Evolutionary conservation across 2,888 invertebrate species (phyloP).

Genomic region (Diarsia brunnea): DNA sequence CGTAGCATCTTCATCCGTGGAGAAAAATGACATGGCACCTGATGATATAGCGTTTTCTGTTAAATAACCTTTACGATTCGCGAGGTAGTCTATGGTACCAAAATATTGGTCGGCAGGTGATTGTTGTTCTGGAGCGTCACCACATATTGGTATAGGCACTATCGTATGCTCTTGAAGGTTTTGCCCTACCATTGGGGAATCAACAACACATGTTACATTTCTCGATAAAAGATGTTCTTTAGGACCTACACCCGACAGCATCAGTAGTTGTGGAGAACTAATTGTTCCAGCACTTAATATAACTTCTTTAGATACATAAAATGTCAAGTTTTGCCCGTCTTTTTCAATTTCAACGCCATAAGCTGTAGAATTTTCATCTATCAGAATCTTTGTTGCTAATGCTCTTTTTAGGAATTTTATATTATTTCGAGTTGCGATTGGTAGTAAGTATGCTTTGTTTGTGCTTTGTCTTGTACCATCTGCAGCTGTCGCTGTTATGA

Average conservation of each 20-base stretch:
- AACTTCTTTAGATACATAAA: constrained; percentile 46
- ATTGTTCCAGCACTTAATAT: constrained; percentile 13
- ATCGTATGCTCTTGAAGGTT: constrained; percentile 82
- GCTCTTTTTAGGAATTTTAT: constrained; percentile 43
- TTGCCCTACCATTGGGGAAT: constrained; percentile 74
- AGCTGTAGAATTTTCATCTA: constrained; percentile 27
- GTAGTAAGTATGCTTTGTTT: constrained; percentile 90
- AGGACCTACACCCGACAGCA: constrained; percentile 73
- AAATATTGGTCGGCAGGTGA: constrained; percentile 7
- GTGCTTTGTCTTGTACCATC: constrained; percentile 87
- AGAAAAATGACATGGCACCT: constrained; percentile 36
- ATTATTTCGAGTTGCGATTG: constrained; percentile 59
- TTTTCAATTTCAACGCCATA: constrained; percentile 51
- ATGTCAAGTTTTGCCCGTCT: constrained; percentile 6
- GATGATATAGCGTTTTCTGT: constrained; percentile 25
- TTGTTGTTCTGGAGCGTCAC: constrained; percentile 4
- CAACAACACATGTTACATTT: background rate
- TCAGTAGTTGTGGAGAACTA: constrained; percentile 79
- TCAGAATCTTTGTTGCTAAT: constrained; percentile 51
- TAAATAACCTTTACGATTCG: constrained; percentile 19
- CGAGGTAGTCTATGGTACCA: constrained; percentile 11
- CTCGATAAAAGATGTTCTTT: constrained; percentile 1
- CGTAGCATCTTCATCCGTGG: constrained; percentile 21
- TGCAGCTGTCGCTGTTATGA: constrained; percentile 83
- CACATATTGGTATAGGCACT: constrained; percentile 25